Evolutionary conservation across 2,797 vertebrate species (phyloP), one percentile per base, ranked within the genome.

Genomic region (Pangasius larnaudii): DNA sequence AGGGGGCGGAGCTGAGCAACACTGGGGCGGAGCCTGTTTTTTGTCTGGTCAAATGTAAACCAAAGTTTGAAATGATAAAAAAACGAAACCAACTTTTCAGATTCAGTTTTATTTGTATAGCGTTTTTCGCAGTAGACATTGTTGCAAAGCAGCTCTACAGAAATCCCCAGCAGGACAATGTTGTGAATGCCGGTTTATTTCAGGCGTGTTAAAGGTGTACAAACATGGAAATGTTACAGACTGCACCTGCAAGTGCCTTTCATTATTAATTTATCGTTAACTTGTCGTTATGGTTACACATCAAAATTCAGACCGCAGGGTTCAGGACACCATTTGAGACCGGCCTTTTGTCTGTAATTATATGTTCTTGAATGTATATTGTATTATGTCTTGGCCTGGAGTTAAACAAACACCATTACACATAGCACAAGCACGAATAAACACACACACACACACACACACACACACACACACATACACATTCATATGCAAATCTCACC

Each of bases 401-500:
- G 79, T 82, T 59, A 84, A 88, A 77, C 63, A 88, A 84, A 88
- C 81, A 88, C 59, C 80, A 82, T 46, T 82, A 63, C 59, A 82
- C 24, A 82, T 27, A 65, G 16, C 49, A 67, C 24, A 13, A 71
- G 65, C 49, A 33, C 22, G 0, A 51, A 51, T 33, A 33, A 46
- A 65, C 11, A 74, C 65, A 58, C 33, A 72, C 86, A 87, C 61
- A 86, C 59, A 78, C 59, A 77, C 58, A 78, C 39, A 86, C 72
- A 63, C 65, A 58, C 33, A 72, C 86, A 87, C 61, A 86, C 59
- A 78, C 59, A 77, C 58, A 78, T n/a, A 86, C 72, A 63, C 53
- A 59, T 30, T 51, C 46, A 72, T 42, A 72, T 95, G 94, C 78
- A 79, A 79, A 79, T 56, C 30, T 36, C 22, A 24, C 18, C 30